Base-by-base conservation (phyloP, 1,140 invertebrate genomes). In the Drosophila ambigua region DNA sequence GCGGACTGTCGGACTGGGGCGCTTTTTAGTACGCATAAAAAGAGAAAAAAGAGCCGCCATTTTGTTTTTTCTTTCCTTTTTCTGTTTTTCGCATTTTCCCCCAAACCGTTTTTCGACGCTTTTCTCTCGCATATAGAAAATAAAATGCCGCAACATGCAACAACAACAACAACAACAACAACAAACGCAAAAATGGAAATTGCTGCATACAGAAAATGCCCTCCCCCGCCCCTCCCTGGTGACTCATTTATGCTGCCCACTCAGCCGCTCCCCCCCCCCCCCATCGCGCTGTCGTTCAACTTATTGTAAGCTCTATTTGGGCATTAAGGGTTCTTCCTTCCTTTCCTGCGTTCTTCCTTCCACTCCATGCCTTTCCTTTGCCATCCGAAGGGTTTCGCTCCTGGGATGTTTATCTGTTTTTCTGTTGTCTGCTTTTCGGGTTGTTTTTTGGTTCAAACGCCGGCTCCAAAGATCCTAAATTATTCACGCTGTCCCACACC, bases 11-110 rank as follows among this genome's bases (percentile, higher is more conserved):
- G 72, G 67, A 75, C 68, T 76, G 71, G 66, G 82, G 75, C 75
- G 79, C 79, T 88, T 88, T 87, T 88, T 88, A 88, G 83, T 88
- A 88, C 83, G 84, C 83, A 83, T 75, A 88, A 88, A 88, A 88
- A 77, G 79, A 83, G 79, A 74, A 88, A 88, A 75, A 88, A 64
- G 54, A 59, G 83, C 72, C 84, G 83, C 83, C 83, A 88, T 88
- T 88, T 88, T 88, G 83, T 88, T 88, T 88, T 88, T 87, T 83
- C 68, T 62, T 88, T 79, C 79, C 88, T 88, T 77, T 77, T 87
- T 71, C 83, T 88, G 26, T 7, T 28, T 28, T 28, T 28, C 26
- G 26, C 26, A 28, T 7, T 2, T 1, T 28, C 7, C 26, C 26
- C 26, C 26, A 83, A 88, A 24, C 23, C 23, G 23, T 87, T 87